Evolutionary conservation across 2,797 vertebrate genomes (phyloP).

Genomic region (Hydrophis major): DNA sequence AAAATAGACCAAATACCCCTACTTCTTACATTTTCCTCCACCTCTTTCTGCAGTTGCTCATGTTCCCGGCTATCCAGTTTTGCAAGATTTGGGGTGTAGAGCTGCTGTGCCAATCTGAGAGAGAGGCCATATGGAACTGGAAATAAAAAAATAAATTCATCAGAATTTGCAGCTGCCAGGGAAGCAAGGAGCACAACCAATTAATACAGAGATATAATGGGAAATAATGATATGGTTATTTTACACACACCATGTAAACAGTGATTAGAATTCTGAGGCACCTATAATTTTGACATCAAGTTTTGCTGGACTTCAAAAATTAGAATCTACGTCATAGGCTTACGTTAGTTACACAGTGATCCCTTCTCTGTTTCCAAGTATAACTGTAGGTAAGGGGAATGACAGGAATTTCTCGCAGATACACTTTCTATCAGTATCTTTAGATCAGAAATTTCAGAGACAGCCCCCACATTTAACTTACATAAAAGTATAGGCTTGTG

Average conservation of each 20-base stretch:
- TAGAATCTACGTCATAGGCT: not conserved
- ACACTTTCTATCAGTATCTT: not conserved
- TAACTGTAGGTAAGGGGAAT: not conserved
- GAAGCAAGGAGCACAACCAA: not conserved
- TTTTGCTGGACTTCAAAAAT: not conserved
- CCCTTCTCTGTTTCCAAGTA: not conserved
- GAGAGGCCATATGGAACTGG: conserved; percentile 83
- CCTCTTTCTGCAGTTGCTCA: conserved; percentile 83
- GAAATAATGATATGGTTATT: not conserved
- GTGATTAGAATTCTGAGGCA: not conserved
- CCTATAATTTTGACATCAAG: not conserved
- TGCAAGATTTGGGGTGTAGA: conserved; percentile 83
- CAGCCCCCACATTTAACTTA: not conserved
- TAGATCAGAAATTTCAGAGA: not conserved
- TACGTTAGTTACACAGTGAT: not conserved
- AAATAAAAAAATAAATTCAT: conserved; percentile 29
- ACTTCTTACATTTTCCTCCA: conserved; percentile 85
- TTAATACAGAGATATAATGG: not conserved
- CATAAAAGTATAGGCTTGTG: not conserved
- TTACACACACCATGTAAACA: not conserved
- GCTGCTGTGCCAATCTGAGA: conserved; percentile 81
- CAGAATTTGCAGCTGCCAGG: not conserved
- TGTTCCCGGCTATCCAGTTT: conserved; percentile 81
- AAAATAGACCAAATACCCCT: rapidly evolving
- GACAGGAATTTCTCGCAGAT: not conserved